phyloP scores from a whole-genome alignment of 2,113 vertebrate species.

The Cyanocitta stelleri region DNA sequence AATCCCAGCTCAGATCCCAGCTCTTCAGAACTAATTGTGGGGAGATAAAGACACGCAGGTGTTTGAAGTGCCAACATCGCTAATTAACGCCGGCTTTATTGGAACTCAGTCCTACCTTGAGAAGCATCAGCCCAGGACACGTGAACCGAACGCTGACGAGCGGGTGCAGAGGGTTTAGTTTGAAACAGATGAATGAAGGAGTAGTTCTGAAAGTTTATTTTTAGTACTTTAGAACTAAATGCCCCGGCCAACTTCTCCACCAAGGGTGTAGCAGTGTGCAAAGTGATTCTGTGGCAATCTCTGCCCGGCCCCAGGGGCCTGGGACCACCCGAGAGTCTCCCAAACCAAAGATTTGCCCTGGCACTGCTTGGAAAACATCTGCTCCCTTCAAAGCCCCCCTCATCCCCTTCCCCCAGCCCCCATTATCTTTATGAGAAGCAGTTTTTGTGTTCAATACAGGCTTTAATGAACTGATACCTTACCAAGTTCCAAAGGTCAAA shows the following conservation, averaged over 20 bases:
- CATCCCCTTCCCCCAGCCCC: neutral
- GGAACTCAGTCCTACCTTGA: constrained; percentile 62
- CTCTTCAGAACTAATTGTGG: constrained; percentile 61
- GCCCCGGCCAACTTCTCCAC: constrained; percentile 70
- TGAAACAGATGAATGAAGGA: constrained; percentile 68
- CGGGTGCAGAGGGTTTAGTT: constrained; percentile 59
- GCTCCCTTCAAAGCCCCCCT: constrained; percentile 48
- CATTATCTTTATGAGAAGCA: constrained; percentile 74
- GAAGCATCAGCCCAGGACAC: constrained; percentile 57
- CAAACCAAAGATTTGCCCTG: constrained; percentile 98
- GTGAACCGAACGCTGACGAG: constrained; percentile 46
- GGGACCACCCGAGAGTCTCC: constrained; percentile 75
- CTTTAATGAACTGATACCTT: constrained; percentile 75
- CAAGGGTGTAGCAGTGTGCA: constrained; percentile 77
- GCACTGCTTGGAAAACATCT: constrained; percentile 69
- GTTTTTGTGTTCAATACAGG: constrained; percentile 73
- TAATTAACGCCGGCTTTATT: constrained; percentile 70
- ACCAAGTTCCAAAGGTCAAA: constrained; percentile 82
- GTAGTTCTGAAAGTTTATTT: constrained; percentile 61
- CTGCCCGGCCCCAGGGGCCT: constrained; percentile 57
- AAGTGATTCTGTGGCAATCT: constrained; percentile 47
- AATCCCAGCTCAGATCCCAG: constrained; percentile 41
- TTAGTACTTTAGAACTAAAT: constrained; percentile 49
- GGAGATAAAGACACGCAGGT: constrained; percentile 58
- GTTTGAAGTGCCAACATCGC: constrained; percentile 70